phyloP scores from a whole-genome alignment of 2,113 vertebrate genomes.

The Platanista minor region DNA sequence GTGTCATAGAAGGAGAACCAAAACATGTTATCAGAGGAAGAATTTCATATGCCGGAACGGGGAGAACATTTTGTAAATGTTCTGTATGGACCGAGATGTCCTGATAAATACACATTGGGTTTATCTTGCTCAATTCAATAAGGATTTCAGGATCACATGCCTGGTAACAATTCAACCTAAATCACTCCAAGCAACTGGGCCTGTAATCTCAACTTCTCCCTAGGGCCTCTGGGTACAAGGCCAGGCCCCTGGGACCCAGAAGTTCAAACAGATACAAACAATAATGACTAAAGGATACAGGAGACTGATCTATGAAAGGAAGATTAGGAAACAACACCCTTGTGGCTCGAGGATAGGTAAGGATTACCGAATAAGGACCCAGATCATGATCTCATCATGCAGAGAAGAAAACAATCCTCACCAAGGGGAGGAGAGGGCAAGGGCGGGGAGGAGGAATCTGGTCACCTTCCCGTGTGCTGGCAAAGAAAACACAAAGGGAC shows the following conservation, averaged over 20 bases:
- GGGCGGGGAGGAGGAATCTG: background rate
- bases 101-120: conserved; percentile 46
- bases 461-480: background rate
- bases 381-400: background rate
- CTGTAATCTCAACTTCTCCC: conserved; percentile 17
- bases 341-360: background rate
- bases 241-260: background rate
- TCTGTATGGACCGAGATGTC: conserved; percentile 43
- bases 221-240: background rate
- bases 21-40: conserved; percentile 50
- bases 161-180: conserved; percentile 21
- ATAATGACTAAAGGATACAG: background rate
- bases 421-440: background rate
- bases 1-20: conserved; percentile 41
- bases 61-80: conserved; percentile 63
- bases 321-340: conserved; percentile 27
- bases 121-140: conserved; percentile 60
- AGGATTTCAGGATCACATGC: conserved; percentile 51
- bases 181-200: background rate
- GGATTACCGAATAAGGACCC: background rate
- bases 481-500: background rate
- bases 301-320: background rate
- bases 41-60: conserved; percentile 33
- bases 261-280: conserved; percentile 4
- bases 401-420: background rate